Evolutionary conservation across 1,140 invertebrate genomes (phyloP).

Genomic region (Anoplophora glabripennis): DNA sequence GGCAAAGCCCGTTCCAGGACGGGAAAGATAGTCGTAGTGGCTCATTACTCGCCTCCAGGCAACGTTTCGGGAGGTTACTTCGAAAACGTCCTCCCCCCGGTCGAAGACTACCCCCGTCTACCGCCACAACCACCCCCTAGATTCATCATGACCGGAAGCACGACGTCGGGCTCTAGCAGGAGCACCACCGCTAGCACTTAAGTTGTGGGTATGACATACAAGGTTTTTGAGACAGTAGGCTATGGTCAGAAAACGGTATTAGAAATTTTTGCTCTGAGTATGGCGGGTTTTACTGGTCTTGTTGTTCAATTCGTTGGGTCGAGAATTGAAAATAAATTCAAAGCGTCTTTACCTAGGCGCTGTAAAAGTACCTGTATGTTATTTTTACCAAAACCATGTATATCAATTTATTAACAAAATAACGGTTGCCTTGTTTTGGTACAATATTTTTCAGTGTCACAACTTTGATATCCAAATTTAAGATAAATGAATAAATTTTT

Average conservation of each 20-base stretch:
- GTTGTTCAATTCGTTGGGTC: neutral
- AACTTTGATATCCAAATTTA: no score
- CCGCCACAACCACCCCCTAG: neutral
- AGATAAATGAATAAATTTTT: no score
- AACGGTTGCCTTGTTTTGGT: no score
- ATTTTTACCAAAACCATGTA: neutral
- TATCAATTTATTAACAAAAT: no score
- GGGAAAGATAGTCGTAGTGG: constrained; percentile 76
- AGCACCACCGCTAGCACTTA: constrained; percentile 17
- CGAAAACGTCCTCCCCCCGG: constrained; percentile 71
- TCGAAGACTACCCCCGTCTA: constrained; percentile 28
- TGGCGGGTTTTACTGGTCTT: no score
- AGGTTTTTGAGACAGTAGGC: neutral
- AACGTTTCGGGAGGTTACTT: constrained; percentile 75
- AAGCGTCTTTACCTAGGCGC: neutral
- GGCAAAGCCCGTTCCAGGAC: constrained; percentile 74
- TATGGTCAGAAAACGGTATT: no score
- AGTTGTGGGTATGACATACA: neutral
- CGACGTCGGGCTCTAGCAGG: constrained; percentile 8
- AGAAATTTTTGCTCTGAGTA: no score
- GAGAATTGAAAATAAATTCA: neutral
- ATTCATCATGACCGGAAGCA: neutral
- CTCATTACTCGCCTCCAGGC: constrained; percentile 75
- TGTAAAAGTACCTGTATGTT: neutral
- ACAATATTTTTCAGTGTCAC: no score